Percentiles rank a stretch among this genome's conserved stretches.
phyloP scores from a whole-genome alignment of 2,113 vertebrate genomes.

The Syngnathus floridae region DNA sequence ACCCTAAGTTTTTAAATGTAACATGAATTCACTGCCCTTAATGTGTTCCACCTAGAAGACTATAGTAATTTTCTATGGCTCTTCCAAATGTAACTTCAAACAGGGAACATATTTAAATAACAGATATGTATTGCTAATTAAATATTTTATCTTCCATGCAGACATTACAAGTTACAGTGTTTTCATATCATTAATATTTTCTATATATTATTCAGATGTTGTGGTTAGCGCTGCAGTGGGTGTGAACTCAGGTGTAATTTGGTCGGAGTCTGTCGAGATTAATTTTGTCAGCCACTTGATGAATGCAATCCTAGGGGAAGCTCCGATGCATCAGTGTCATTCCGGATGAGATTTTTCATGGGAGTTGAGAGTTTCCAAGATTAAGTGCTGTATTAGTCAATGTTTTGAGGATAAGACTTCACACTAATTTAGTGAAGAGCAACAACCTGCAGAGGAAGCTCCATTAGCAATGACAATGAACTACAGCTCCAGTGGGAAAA shows the following conservation, averaged over 20 bases:
- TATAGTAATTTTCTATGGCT: constrained; percentile 6
- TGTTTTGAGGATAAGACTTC: constrained; percentile 73
- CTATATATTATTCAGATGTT: constrained; percentile 55
- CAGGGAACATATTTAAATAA: not conserved
- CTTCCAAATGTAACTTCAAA: not conserved
- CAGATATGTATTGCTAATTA: not conserved
- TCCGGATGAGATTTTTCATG: constrained; percentile 71
- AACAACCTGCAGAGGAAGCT: constrained; percentile 68
- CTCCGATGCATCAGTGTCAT: constrained; percentile 76
- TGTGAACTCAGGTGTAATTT: constrained; percentile 73
- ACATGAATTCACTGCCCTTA: constrained; percentile 6
- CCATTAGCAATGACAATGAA: constrained; percentile 75
- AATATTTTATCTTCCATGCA: constrained; percentile 19
- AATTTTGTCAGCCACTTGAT: constrained; percentile 73
- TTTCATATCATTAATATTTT: constrained; percentile 61
- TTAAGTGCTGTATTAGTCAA: constrained; percentile 76
- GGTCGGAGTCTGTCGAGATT: constrained; percentile 75
- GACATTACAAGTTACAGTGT: not conserved
- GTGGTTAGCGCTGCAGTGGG: constrained; percentile 62
- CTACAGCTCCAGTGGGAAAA: constrained; percentile 65
- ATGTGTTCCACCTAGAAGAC: constrained; percentile 18
- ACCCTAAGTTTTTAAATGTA: not conserved
- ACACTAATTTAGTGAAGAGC: constrained; percentile 76
- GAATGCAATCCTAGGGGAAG: constrained; percentile 61
- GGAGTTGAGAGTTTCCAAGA: constrained; percentile 71